Conservation (phyloP, 2,888 invertebrate genomes). For the Drosophila lacicola region DNA sequence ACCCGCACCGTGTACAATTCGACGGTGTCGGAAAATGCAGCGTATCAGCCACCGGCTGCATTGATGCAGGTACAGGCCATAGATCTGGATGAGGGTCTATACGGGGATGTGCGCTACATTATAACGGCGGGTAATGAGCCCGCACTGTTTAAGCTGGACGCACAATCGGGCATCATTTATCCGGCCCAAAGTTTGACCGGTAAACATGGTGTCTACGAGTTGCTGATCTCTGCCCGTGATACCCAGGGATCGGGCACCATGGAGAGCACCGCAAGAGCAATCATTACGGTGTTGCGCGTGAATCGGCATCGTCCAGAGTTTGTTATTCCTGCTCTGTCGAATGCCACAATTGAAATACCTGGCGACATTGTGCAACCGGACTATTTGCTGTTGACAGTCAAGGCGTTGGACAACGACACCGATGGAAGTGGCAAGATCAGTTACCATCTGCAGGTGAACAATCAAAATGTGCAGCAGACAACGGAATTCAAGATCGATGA, state of each 20-base stretch:
- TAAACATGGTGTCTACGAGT: constrained; percentile 86
- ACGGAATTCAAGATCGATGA: constrained; percentile 92
- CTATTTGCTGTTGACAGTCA: constrained; percentile 92
- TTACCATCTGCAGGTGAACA: constrained; percentile 91
- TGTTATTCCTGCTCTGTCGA: constrained; percentile 90
- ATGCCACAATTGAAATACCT: constrained; percentile 92
- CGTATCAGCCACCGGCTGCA: constrained; percentile 92
- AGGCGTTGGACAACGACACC: constrained; percentile 92
- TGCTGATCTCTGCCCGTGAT: constrained; percentile 92
- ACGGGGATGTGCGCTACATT: constrained; percentile 91
- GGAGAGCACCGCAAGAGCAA: constrained; percentile 89
- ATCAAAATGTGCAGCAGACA: constrained; percentile 91
- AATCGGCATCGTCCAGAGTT: constrained; percentile 94
- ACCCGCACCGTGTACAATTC: constrained; percentile 91
- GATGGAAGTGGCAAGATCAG: constrained; percentile 94
- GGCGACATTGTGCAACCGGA: constrained; percentile 92
- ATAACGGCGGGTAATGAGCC: constrained; percentile 90
- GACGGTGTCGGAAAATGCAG: constrained; percentile 93
- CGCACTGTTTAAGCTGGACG: constrained; percentile 90
- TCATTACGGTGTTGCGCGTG: constrained; percentile 91
- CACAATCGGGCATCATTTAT: constrained; percentile 92
- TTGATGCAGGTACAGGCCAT: constrained; percentile 92
- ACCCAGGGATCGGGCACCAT: constrained; percentile 89
- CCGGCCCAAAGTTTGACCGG: constrained; percentile 90
- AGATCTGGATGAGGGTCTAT: constrained; percentile 92